These are phyloP conservation scores for Gymnothorax javanicus DNA, from an alignment of 2,797 vertebrate species.

Conservation along the genomic window DNA sequence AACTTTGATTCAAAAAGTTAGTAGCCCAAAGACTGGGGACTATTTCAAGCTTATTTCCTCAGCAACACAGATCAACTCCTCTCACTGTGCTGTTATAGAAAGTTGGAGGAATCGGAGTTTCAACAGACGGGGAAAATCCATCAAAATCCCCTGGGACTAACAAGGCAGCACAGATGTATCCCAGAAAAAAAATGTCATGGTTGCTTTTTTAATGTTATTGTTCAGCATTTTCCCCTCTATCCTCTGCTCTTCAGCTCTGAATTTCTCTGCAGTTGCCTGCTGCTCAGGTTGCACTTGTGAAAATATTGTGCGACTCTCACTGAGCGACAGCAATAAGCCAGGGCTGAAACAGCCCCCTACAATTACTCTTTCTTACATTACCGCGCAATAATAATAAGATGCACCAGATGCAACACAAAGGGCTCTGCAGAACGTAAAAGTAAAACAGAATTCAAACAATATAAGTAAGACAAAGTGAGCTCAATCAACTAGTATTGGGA, in stretches of 20 bases:
- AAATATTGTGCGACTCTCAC: too few species aligned
- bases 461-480: too few species aligned
- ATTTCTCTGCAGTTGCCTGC: neutral
- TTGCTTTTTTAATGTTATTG: constrained; percentile 24
- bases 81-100: neutral
- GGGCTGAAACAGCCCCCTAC: neutral
- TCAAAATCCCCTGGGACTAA: constrained; percentile 26
- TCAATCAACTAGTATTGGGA: too few species aligned
- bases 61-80: neutral
- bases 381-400: too few species aligned
- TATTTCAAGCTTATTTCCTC: neutral
- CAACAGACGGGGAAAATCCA: constrained; percentile 26
- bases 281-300: too few species aligned
- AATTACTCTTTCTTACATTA: neutral
- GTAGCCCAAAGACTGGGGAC: constrained; percentile 4
- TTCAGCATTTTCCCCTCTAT: neutral
- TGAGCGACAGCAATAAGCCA: too few species aligned
- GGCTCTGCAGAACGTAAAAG: too few species aligned
- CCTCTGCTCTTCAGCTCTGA: neutral
- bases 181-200: constrained; percentile 24
- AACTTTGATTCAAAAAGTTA: neutral
- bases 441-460: too few species aligned
- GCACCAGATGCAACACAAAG: too few species aligned
- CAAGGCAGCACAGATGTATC: constrained; percentile 22
- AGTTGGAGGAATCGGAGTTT: constrained; percentile 2